Evolutionary conservation across 2,113 vertebrate genomes (phyloP).

Genomic region (Ursus arctos): DNA sequence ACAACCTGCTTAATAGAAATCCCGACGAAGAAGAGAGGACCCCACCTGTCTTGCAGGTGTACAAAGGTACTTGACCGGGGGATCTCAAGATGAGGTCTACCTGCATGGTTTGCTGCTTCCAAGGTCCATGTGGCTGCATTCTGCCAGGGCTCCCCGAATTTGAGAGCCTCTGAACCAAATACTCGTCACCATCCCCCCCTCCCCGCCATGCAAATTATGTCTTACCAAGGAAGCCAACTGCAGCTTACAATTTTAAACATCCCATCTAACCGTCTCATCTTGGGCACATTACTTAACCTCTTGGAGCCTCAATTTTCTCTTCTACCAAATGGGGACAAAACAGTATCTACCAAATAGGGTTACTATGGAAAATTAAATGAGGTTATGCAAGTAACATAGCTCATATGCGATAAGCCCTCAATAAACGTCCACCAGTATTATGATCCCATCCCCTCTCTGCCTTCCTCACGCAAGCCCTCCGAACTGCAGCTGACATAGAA

Average conservation of each 20-base stretch:
- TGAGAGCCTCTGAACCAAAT: neutral
- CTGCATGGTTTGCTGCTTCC: neutral
- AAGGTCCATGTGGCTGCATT: neutral
- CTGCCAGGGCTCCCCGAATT: neutral
- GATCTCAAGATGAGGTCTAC: neutral
- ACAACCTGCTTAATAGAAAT: constrained; percentile 17
- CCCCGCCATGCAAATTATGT: neutral
- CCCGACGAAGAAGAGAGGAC: neutral
- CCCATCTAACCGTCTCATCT: neutral
- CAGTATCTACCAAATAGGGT: neutral
- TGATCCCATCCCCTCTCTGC: neutral
- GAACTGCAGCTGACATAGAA: neutral
- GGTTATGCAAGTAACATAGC: neutral
- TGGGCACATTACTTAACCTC: neutral
- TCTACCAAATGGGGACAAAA: constrained; percentile 37
- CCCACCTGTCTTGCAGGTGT: neutral
- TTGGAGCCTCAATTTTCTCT: neutral
- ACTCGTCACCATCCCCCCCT: neutral
- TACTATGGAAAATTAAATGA: neutral
- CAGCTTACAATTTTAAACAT: neutral
- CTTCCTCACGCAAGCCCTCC: neutral
- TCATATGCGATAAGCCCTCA: neutral
- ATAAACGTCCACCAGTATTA: neutral
- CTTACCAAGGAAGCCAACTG: neutral
- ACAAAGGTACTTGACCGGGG: neutral